Conservation (phyloP, 2,797 vertebrate genomes). For the Dryobates pubescens region DNA sequence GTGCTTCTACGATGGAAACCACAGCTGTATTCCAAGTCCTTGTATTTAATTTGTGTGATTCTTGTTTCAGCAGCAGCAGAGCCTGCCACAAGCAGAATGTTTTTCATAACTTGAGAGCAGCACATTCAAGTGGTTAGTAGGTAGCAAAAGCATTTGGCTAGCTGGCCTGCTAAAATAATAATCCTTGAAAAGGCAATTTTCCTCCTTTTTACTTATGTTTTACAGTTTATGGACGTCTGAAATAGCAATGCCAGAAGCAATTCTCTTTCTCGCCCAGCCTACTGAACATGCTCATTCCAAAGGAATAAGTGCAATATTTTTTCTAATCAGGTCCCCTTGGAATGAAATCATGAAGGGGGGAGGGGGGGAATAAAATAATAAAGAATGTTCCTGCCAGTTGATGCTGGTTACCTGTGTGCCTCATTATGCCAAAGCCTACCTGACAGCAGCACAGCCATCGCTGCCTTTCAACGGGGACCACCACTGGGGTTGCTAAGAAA, state of each 20-base stretch:
- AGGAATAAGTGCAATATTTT: slow-evolving; percentile 41
- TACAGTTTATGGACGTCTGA: slow-evolving; percentile 15
- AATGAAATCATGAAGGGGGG: slow-evolving; percentile 37
- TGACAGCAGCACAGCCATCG: slow-evolving; percentile 58
- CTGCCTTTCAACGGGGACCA: slow-evolving; percentile 60
- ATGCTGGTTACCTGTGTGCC: slow-evolving; percentile 56
- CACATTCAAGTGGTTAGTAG: not conserved
- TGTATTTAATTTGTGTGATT: not conserved
- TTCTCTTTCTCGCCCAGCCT: slow-evolving; percentile 41
- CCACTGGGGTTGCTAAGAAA: slow-evolving; percentile 66
- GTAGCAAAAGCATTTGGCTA: not conserved
- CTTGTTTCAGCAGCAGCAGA: not conserved
- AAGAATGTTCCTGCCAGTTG: slow-evolving; percentile 57
- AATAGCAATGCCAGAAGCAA: slow-evolving; percentile 41
- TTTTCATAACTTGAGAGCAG: not conserved
- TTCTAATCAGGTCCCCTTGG: slow-evolving; percentile 63
- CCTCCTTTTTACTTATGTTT: not conserved
- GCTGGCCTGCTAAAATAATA: not conserved
- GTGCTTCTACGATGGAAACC: not conserved
- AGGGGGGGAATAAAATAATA: not conserved
- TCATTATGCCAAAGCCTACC: slow-evolving; percentile 65
- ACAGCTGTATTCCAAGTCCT: not conserved
- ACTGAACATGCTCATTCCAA: slow-evolving; percentile 56
- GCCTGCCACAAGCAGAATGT: not conserved
- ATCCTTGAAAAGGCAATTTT: not conserved